phyloP scores from a whole-genome alignment of 64 coral and sea anemone genomes.

The Porites australiensis region DNA sequence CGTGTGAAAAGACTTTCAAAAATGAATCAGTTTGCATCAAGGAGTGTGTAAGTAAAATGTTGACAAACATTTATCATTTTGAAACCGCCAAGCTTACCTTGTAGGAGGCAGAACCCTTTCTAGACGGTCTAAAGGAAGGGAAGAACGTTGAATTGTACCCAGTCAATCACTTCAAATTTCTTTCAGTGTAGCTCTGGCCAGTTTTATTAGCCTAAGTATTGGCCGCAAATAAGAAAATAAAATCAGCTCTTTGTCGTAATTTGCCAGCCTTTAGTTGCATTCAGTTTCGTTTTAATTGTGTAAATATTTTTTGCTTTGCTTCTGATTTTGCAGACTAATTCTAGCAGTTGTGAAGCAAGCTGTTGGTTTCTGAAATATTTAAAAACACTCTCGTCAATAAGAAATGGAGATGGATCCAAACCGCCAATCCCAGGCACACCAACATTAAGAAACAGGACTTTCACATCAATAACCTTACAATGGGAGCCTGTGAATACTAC shows the following conservation, averaged over 20 bases:
- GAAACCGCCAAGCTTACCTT: background rate
- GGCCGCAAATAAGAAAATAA: no score
- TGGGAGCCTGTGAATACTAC: background rate
- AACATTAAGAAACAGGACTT: background rate
- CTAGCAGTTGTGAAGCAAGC: background rate
- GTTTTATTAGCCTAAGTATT: no score
- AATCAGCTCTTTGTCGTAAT: no score
- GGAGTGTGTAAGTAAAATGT: constrained; percentile 49
- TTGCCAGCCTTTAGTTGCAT: no score
- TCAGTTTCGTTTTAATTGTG: no score
- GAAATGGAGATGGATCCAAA: background rate
- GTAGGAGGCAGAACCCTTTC: no score
- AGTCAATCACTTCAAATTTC: no score
- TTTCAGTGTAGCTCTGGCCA: no score
- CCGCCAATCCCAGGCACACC: background rate
- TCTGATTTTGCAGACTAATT: background rate
- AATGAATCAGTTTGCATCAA: constrained; percentile 8
- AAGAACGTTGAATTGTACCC: no score
- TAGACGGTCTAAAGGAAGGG: no score
- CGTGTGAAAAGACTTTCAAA: background rate
- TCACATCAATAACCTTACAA: constrained; percentile 17
- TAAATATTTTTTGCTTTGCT: background rate
- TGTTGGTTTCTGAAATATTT: background rate
- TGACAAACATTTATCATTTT: background rate
- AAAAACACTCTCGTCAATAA: background rate